phyloP scores from a whole-genome alignment of 2,113 vertebrate species.

The Tautogolabrus adspersus region DNA sequence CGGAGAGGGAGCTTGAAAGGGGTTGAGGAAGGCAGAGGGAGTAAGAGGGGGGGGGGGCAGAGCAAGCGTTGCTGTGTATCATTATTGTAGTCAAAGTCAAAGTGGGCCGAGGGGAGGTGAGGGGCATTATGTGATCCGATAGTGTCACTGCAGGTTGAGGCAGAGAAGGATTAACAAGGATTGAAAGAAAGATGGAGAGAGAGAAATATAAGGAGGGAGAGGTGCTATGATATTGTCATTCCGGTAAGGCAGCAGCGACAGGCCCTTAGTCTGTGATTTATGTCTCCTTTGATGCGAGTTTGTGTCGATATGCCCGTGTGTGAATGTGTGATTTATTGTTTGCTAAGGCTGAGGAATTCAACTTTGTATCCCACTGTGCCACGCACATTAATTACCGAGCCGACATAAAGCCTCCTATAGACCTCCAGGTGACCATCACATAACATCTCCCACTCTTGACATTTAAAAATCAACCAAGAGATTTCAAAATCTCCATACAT shows the following conservation, averaged over 20 bases:
- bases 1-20: slow-evolving; percentile 64
- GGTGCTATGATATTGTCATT: slow-evolving; percentile 68
- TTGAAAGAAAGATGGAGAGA: slow-evolving; percentile 55
- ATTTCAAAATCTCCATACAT: slow-evolving; percentile 19
- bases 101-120: slow-evolving; percentile 44
- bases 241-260: slow-evolving; percentile 54
- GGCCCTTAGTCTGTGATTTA: slow-evolving; percentile 76
- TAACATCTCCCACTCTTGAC: slow-evolving; percentile 21
- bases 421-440: not conserved
- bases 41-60: slow-evolving; percentile 1
- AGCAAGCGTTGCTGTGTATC: slow-evolving; percentile 46
- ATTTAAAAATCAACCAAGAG: slow-evolving; percentile 32
- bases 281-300: slow-evolving; percentile 61
- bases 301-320: slow-evolving; percentile 28
- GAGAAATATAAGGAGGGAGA: slow-evolving; percentile 55
- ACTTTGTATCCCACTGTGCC: slow-evolving; percentile 68
- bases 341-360: slow-evolving; percentile 76
- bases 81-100: slow-evolving; percentile 68
- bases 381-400: slow-evolving; percentile 67
- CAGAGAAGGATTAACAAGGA: slow-evolving; percentile 62
- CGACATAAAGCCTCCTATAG: not conserved
- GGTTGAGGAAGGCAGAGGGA: slow-evolving; percentile 57
- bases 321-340: slow-evolving; percentile 68
- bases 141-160: slow-evolving; percentile 51
- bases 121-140: slow-evolving; percentile 41